phyloP scores from a whole-genome alignment of 2,888 invertebrate genomes.

The Thecophora atra region DNA sequence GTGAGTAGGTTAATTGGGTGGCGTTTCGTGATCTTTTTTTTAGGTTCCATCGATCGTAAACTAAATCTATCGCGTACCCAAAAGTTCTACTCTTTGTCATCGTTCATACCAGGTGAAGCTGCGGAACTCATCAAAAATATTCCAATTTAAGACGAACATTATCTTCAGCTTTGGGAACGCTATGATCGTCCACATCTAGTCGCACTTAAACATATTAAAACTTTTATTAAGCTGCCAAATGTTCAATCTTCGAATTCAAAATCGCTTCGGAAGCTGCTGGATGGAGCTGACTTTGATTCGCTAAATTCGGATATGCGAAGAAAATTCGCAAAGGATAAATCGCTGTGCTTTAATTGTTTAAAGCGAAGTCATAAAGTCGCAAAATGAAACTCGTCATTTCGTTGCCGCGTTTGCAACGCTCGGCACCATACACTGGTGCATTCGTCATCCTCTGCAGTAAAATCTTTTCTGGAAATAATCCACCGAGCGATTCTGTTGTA shows the following conservation, averaged over 20 bases:
- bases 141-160: constrained; percentile 31
- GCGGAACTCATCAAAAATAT: constrained; percentile 34
- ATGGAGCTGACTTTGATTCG: not conserved
- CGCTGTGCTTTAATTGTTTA: not conserved
- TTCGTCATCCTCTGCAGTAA: constrained; percentile 1
- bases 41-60: constrained; percentile 3
- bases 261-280: not conserved
- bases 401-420: constrained; percentile 5
- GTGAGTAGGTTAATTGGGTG: constrained; percentile 21
- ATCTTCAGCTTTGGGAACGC: constrained; percentile 31
- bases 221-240: not conserved
- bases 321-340: not conserved
- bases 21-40: constrained; percentile 9
- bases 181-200: constrained; percentile 28
- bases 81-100: constrained; percentile 36
- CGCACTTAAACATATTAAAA: constrained; percentile 13
- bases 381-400: constrained; percentile 1
- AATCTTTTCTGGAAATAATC: no score
- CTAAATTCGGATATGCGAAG: not conserved
- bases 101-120: constrained; percentile 35
- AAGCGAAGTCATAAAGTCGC: not conserved
- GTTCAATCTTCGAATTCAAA: not conserved
- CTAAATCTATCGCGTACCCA: constrained; percentile 1
- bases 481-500: no score
- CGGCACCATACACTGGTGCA: constrained; percentile 6